Conservation (phyloP, 2,888 invertebrate genomes). For the Eupithecia pulchellata region DNA sequence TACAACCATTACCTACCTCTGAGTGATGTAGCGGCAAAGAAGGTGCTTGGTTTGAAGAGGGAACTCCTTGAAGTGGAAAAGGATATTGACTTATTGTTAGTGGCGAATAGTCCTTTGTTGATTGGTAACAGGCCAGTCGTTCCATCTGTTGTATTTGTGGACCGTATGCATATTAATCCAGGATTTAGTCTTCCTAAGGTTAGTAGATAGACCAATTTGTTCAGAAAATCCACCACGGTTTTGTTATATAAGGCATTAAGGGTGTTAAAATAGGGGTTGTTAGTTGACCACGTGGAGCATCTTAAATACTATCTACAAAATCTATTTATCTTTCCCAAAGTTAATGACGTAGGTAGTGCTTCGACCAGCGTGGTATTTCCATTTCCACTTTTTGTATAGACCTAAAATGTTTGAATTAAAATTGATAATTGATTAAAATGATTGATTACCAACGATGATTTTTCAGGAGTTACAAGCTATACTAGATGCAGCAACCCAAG, state of each 20-base stretch:
- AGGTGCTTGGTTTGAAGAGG: constrained; percentile 67
- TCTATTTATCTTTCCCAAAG: neutral
- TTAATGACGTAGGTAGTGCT: neutral
- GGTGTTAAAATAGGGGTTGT: neutral
- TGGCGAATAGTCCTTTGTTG: constrained; percentile 71
- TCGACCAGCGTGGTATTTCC: neutral
- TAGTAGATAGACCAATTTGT: constrained; percentile 36
- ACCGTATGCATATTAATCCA: constrained; percentile 74
- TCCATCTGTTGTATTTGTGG: constrained; percentile 70
- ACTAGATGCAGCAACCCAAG: constrained; percentile 73
- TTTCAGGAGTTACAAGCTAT: constrained; percentile 68
- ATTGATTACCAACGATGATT: neutral
- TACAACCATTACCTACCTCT: constrained; percentile 69
- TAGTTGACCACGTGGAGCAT: neutral
- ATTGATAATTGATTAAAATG: neutral
- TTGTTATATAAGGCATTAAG: neutral
- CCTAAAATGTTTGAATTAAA: neutral
- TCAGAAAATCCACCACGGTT: neutral
- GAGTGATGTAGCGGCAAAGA: constrained; percentile 70
- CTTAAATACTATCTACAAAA: neutral
- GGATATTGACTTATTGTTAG: constrained; percentile 75
- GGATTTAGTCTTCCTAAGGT: constrained; percentile 67
- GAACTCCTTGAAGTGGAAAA: constrained; percentile 70
- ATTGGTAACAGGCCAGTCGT: constrained; percentile 72
- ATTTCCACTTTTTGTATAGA: too few relatives aligned